Conservation (phyloP, 2,888 invertebrate species). For the Ypsolopha sequella region DNA sequence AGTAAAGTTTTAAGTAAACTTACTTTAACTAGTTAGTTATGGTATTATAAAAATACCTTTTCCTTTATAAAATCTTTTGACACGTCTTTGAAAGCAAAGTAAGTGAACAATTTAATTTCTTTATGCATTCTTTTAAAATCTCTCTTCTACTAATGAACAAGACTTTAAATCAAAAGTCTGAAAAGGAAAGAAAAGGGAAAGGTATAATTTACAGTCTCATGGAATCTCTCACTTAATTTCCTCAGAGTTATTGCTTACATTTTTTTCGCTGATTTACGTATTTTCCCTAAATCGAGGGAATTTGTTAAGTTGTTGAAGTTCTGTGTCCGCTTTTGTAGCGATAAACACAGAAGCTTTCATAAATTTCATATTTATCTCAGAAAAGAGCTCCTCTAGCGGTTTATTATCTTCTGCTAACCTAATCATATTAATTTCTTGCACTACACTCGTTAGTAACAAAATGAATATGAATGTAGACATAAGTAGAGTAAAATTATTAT, state of each 20-base stretch:
- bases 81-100: too few species aligned
- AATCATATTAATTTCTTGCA: too few species aligned
- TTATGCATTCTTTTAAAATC: not conserved
- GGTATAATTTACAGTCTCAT: constrained; percentile 24
- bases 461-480: too few species aligned
- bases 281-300: constrained; percentile 9
- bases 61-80: too few species aligned
- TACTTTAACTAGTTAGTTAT: too few species aligned
- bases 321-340: too few species aligned
- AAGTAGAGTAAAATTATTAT: too few species aligned
- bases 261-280: constrained; percentile 8
- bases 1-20: too few species aligned
- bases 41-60: too few species aligned
- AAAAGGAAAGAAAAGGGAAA: not conserved
- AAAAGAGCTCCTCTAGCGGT: not conserved
- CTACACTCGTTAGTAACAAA: too few species aligned
- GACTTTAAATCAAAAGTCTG: not conserved
- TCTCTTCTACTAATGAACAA: not conserved
- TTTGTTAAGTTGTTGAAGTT: not conserved
- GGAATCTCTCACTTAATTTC: constrained; percentile 18
- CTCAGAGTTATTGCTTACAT: constrained; percentile 10
- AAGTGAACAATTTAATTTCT: not conserved
- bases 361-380: too few species aligned
- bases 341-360: too few species aligned
- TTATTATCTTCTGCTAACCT: not conserved